Evolutionary conservation across 2,113 vertebrate species (phyloP).

Genomic region (Malurus cyaneus): DNA sequence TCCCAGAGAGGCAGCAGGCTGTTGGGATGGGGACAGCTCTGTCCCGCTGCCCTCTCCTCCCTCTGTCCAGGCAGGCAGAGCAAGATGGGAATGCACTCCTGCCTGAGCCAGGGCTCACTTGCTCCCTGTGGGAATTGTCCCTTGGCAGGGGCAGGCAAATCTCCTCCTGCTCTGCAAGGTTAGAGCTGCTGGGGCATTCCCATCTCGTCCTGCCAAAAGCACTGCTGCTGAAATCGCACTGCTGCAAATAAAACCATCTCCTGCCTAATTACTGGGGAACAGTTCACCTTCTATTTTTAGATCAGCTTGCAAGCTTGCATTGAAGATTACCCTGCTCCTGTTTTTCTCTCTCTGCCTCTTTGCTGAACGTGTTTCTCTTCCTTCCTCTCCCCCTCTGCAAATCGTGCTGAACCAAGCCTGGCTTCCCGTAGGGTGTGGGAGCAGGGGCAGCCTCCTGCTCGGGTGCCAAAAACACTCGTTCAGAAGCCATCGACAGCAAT

Average conservation of each 20-base stretch:
- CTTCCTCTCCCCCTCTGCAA: background rate
- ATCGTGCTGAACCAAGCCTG: background rate
- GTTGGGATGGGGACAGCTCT: background rate
- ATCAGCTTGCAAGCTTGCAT: background rate
- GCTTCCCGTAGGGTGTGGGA: background rate
- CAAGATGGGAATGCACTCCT: fast-evolving
- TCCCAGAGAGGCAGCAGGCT: background rate
- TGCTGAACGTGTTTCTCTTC: background rate
- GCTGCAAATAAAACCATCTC: constrained; percentile 47
- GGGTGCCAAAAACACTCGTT: constrained; percentile 43
- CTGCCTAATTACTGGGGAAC: constrained; percentile 22
- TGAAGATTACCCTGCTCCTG: constrained; percentile 27
- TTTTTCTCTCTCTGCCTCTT: background rate
- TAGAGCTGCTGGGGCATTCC: constrained; percentile 39
- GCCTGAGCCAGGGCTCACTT: fast-evolving
- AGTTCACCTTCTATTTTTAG: constrained; percentile 60
- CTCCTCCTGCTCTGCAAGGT: background rate
- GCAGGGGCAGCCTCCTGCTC: background rate
- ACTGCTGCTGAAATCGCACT: background rate
- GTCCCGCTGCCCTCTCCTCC: background rate
- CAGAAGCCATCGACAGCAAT: constrained; percentile 56
- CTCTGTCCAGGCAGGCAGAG: background rate
- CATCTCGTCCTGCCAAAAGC: constrained; percentile 11
- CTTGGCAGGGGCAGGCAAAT: background rate
- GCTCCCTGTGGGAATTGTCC: background rate